phyloP scores from a whole-genome alignment of 1,140 invertebrate genomes.

The Listronotus oregonensis region DNA sequence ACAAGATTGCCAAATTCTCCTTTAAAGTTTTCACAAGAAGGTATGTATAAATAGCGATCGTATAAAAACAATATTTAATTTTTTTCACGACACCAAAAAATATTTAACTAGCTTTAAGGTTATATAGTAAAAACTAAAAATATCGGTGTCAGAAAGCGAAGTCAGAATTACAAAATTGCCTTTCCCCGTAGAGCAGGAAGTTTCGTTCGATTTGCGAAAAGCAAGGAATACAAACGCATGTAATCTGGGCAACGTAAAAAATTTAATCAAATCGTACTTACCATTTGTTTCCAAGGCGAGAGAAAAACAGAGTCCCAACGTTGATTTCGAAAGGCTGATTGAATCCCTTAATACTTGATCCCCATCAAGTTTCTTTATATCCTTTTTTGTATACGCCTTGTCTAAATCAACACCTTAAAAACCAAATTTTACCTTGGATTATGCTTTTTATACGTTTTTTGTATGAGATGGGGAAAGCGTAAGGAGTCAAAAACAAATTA shows the following conservation, averaged over 20 bases:
- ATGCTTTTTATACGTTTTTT: not conserved
- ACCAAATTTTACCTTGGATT: constrained; percentile 6
- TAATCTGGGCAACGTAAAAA: constrained; percentile 35
- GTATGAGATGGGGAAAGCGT: not conserved
- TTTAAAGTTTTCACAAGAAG: too few species aligned
- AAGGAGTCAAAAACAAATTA: too few species aligned
- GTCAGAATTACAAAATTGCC: too few species aligned
- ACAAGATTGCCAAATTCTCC: too few species aligned
- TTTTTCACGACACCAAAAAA: too few species aligned
- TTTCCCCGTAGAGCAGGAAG: not conserved
- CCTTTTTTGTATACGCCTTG: constrained; percentile 77
- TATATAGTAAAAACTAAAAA: too few species aligned
- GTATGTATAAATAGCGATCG: too few species aligned
- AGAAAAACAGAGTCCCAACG: constrained; percentile 77
- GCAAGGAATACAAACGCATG: constrained; percentile 28
- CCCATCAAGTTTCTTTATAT: constrained; percentile 67
- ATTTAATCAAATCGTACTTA: constrained; percentile 48
- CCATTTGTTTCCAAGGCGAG: constrained; percentile 85
- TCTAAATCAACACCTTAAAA: constrained; percentile 70
- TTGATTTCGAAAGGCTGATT: constrained; percentile 74
- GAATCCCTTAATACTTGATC: constrained; percentile 71
- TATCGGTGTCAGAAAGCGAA: too few species aligned
- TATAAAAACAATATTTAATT: too few species aligned
- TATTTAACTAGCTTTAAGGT: too few species aligned
- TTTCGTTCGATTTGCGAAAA: constrained; percentile 16